These are phyloP conservation scores for Dasysyrphus albostriatus DNA, from an alignment of 2,888 invertebrate species.

Conservation along the genomic window DNA sequence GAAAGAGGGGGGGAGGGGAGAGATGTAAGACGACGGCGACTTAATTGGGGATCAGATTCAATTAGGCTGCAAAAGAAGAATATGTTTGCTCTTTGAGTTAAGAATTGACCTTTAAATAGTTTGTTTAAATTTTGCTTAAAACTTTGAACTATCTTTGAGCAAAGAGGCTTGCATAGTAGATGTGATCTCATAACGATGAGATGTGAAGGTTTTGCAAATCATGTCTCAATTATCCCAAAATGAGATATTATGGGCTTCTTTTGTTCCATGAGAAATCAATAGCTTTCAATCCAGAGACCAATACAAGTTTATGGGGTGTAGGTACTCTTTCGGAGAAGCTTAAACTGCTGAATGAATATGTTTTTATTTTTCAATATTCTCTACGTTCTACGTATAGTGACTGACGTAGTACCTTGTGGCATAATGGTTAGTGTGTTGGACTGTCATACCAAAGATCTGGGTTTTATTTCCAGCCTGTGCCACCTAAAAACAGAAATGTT, in stretches of 20 bases:
- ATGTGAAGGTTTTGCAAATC: background rate
- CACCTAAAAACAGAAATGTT: too few species aligned
- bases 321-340: background rate
- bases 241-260: background rate
- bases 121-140: background rate
- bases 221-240: background rate
- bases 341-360: background rate
- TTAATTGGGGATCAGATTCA: constrained; percentile 60
- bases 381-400: too few species aligned
- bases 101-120: constrained; percentile 15
- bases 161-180: too few species aligned
- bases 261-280: background rate
- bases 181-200: too few species aligned
- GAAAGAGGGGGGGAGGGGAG: too few species aligned
- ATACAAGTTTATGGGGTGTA: too few species aligned
- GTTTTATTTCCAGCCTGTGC: too few species aligned
- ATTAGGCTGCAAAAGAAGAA: constrained; percentile 32
- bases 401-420: too few species aligned
- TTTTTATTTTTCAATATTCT: background rate
- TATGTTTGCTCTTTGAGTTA: constrained; percentile 4
- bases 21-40: constrained; percentile 1
- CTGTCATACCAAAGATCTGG: too few species aligned
- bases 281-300: too few species aligned
- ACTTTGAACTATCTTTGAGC: too few species aligned
- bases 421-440: too few species aligned